Evolutionary conservation across 2,113 vertebrate species (phyloP), one percentile per base, ranked within the genome.

Genomic region (Spermophilus dauricus): DNA sequence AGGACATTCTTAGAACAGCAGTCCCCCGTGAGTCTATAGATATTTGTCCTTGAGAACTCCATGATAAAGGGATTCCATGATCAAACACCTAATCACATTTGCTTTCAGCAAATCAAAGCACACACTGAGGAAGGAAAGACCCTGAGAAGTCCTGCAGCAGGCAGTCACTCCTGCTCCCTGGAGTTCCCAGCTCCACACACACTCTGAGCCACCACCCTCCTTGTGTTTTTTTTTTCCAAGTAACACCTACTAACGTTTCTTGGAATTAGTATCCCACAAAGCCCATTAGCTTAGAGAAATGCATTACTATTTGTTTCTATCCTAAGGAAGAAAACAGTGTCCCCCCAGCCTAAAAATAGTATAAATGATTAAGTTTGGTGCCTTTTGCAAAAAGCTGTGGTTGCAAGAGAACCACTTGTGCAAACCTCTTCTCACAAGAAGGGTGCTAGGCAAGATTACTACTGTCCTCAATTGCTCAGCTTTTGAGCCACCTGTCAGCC

Each of bases 51-150:
- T 83, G 65, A 97, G 86, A 78, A 78, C 30, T 39, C 1, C 1
- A 70, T 83, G 83, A 96, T 80, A 56, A 86, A 83, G 86, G 83
- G 63, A 83, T 86, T 95, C 88, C 78, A 12, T 56, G 85, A 91
- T 11, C 88, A 75, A 89, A 96, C 28, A 45, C 45, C 16, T 13
- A 9, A 26, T 34, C 8, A 51, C 32, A 30, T 7, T 34, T n/a
- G 42, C 22, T 85, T 56, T 51, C 30, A 22, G 89, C 32, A 70
- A 22, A 91, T 42, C 58, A 37, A 65, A 95, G 30, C 48, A 9
- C 7, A 24, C 63, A 7, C 2, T 6, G 48, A 78, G 10, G 22
- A 4, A 42, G 58, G 7, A 14, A 69, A 72, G 56, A 86, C 53
- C 69, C n/a, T 17, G 86, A 75, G 89, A 95, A 85, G 80, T 37